phyloP scores from a whole-genome alignment of 2,797 vertebrate species.

The Malacoctenus gilli region DNA sequence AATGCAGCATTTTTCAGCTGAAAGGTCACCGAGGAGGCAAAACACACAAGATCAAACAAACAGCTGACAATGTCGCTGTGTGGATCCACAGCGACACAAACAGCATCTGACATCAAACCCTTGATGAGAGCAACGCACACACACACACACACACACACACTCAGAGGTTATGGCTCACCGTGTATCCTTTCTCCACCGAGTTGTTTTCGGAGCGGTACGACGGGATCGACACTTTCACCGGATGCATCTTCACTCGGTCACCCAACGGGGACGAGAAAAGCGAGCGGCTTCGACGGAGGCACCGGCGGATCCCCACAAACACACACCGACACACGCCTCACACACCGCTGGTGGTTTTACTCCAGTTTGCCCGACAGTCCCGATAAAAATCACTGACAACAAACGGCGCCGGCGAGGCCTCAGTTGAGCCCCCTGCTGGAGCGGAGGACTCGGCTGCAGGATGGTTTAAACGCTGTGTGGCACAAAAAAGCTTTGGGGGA shows the following conservation, averaged over 20 bases:
- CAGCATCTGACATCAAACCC: no score
- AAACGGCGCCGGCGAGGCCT: neutral
- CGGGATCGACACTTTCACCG: constrained; percentile 89
- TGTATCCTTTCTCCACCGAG: constrained; percentile 91
- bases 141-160: neutral
- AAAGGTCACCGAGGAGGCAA: neutral
- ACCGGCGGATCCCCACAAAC: no score
- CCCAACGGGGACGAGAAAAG: no score
- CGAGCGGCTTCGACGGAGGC: no score
- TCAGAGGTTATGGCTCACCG: constrained; percentile 82
- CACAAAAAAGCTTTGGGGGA: no score
- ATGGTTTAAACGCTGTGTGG: neutral
- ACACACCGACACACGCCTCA: neutral
- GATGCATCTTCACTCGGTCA: constrained; percentile 78
- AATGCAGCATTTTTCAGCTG: neutral
- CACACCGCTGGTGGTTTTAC: constrained; percentile 43
- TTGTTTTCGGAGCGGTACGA: constrained; percentile 94
- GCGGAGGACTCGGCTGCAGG: neutral
- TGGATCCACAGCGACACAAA: no score
- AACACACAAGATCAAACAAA: constrained; percentile 25
- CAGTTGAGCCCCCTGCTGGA: constrained; percentile 49
- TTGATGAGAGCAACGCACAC: neutral
- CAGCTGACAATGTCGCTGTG: neutral
- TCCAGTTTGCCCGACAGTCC: constrained; percentile 31
- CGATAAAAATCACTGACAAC: constrained; percentile 55